Percentiles rank a stretch among this genome's conserved stretches.
phyloP scores from a whole-genome alignment of 2,113 vertebrate species.

The Jacana jacana region DNA sequence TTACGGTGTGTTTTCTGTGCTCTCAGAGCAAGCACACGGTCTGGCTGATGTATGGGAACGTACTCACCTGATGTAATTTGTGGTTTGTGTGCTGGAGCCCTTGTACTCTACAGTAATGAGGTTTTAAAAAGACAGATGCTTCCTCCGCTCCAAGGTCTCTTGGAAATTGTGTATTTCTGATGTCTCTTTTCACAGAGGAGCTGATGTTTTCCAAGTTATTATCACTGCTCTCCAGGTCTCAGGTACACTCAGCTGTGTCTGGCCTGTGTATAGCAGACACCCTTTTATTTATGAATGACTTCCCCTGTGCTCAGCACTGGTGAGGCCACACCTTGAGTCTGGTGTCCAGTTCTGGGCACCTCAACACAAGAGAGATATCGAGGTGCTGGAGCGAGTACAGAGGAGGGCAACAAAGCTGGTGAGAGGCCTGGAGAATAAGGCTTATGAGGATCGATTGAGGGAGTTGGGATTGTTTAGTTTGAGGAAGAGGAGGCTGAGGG shows the following conservation, averaged over 20 bases:
- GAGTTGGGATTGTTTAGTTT: too few relatives aligned
- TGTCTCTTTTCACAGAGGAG: background rate
- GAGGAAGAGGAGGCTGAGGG: too few relatives aligned
- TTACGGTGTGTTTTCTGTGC: background rate
- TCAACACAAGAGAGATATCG: too few relatives aligned
- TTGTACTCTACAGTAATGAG: conserved; percentile 13
- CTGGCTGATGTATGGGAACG: conserved; percentile 40
- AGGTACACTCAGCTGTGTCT: background rate
- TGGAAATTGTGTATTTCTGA: conserved; percentile 29
- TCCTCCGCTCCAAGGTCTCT: conserved; percentile 44
- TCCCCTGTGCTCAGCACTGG: too few relatives aligned
- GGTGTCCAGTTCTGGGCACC: too few relatives aligned
- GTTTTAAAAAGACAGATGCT: conserved; percentile 57
- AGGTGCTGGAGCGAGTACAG: too few relatives aligned
- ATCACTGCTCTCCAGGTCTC: background rate
- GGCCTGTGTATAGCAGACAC: background rate
- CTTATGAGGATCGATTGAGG: too few relatives aligned
- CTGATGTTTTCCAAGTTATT: background rate
- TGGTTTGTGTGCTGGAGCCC: conserved; percentile 28
- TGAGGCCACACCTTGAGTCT: too few relatives aligned
- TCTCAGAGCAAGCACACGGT: background rate
- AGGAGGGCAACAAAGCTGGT: too few relatives aligned
- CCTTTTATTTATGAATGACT: background rate
- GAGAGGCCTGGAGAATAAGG: too few relatives aligned
- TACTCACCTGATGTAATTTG: conserved; percentile 56